Conservation (phyloP, 2,797 vertebrate species). For the Xenopus petersii region DNA sequence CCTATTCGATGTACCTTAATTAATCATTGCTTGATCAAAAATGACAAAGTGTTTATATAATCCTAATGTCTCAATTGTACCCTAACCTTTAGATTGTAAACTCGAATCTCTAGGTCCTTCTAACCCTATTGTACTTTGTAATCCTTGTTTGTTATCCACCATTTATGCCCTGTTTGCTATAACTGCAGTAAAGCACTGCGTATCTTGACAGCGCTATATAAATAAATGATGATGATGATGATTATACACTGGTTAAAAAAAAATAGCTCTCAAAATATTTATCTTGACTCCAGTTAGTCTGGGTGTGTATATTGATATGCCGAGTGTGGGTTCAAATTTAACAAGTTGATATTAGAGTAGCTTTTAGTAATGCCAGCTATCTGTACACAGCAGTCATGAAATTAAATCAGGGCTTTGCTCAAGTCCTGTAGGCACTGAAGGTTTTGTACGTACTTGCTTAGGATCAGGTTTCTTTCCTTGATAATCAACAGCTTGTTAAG, state of each 20-base stretch:
- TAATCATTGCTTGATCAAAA: no score
- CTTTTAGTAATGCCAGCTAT: constrained; percentile 81
- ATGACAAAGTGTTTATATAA: no score
- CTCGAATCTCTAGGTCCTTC: no score
- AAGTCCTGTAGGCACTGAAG: constrained; percentile 61
- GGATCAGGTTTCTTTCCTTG: constrained; percentile 66
- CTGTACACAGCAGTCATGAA: constrained; percentile 70
- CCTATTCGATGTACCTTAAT: no score
- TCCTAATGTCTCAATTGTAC: no score
- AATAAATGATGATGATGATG: no score
- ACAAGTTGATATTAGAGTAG: constrained; percentile 87
- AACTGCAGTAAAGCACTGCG: no score
- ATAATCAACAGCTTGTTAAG: constrained; percentile 64
- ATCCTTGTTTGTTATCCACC: no score
- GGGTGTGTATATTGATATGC: constrained; percentile 77
- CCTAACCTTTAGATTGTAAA: no score
- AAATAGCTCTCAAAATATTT: constrained; percentile 90
- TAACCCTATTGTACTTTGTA: no score
- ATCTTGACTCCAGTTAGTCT: constrained; percentile 95
- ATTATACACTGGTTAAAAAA: constrained; percentile 87
- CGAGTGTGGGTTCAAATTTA: constrained; percentile 87
- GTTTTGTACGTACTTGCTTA: constrained; percentile 70
- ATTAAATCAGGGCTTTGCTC: constrained; percentile 67
- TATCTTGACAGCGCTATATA: no score
- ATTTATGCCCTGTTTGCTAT: no score